Base-by-base conservation (phyloP, 2,888 invertebrate species). In the Amphipoea lucens region DNA sequence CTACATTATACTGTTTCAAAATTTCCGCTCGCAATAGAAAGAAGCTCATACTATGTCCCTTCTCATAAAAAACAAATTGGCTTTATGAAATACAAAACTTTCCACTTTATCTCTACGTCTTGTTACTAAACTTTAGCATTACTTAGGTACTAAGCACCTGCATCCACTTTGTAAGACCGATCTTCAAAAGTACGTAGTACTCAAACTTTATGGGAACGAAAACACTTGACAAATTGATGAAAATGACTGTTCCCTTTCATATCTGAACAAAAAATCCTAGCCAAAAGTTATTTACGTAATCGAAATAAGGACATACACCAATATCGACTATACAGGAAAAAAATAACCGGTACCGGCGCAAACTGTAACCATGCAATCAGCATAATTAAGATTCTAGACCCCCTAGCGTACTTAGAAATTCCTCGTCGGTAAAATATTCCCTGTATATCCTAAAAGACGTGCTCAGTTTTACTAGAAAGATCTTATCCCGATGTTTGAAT, bases 1-100 rank as follows among this genome's bases (percentile, higher is more conserved):
- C n/a, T n/a, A n/a, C 29, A 29, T 29, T 29, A 29, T 29, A 29
- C 29, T 29, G 29, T 29, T 29, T 29, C 29, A 29, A 29, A 29
- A 29, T 29, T 5, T 40, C 40, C 11, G 23, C 40, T 40, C 1
- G 17, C 36, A 63, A 60, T 65, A 40, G 23, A 65, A 40, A 40
- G 11, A 65, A 40, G 40, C 40, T 40, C 40, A 20, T 36, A 20
- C 0, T 17, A 36, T 17, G 36, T 36, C 36, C 36, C 36, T 63
- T 36, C n/a, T 48, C 20, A 65, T 69, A 51, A 69, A 78, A 42
- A 42, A 48, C 20, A 60, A 48, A 78, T 78, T 51, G 69, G 7
- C n/a, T 1, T 12, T 36, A 69, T 14, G n/a, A 4, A 23, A 72
- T n/a, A 70, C n/a, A 60, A 67, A 86, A 84, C 74, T 83, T 78